Conservation (phyloP, 2,113 vertebrate genomes). For the Psephotus haematonotus region DNA sequence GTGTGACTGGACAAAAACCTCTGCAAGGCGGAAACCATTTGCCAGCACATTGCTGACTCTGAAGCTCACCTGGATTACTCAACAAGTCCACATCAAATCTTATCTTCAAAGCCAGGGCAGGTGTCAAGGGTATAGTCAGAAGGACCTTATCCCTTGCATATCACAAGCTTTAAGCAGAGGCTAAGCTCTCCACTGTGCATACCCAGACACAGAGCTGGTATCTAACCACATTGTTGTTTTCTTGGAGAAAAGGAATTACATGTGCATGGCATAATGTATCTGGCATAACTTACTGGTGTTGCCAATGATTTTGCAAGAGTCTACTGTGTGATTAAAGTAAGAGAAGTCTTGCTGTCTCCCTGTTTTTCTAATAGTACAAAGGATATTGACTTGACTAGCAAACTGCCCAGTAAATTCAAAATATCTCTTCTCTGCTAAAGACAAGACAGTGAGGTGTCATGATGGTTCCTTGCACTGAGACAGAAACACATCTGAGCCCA, state of each 20-base stretch:
- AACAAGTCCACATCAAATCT: background rate
- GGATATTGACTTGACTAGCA: background rate
- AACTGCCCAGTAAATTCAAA: background rate
- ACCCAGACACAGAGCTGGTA: background rate
- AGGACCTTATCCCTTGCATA: slow-evolving; percentile 14
- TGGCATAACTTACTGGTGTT: background rate
- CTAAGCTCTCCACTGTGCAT: background rate
- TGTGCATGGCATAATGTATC: background rate
- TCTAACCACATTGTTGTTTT: background rate
- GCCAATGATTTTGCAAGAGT: background rate
- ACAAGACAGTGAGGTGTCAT: background rate
- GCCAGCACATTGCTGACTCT: background rate
- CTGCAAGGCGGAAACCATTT: background rate
- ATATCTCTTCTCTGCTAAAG: background rate
- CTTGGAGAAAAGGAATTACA: background rate
- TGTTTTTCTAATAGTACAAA: background rate
- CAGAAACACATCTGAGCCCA: background rate
- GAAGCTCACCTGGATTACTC: background rate
- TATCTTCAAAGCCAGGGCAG: slow-evolving; percentile 8
- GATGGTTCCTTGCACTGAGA: background rate
- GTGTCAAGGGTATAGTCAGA: background rate
- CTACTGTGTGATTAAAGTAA: background rate
- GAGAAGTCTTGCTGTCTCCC: background rate
- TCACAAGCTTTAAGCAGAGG: background rate
- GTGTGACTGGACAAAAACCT: background rate